Evolutionary conservation across 1,140 invertebrate genomes (phyloP), one percentile per base, ranked within the genome.

Genomic region (Micrasema longulum): DNA sequence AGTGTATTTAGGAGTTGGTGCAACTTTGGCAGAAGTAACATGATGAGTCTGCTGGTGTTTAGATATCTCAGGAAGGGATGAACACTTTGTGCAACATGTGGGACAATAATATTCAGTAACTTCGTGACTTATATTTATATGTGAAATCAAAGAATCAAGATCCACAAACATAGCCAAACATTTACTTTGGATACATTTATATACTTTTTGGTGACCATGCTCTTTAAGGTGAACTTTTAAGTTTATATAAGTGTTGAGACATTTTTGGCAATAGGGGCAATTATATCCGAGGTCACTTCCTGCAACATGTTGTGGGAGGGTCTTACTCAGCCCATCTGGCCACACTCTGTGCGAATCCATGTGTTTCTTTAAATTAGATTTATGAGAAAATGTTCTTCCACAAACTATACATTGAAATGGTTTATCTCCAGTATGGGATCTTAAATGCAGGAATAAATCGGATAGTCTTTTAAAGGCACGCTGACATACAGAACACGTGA

Each of bases 81-180:
- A 77, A 77, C 89, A 89, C 69, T 79, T 78, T 65, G 85, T 84
- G 45, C 79, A 81, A 75, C 89, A 91, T 62, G 86, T 78, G 74
- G 89, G 87, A 77, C 89, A 91, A 11, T 82, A 76, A 77, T 89
- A 90, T 20, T 81, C 79, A 77, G 87, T 81, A 48, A 84, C 83
- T 22, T 79, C 78, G 77, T 82, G 79, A 57, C 23, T 18, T 41
- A 3, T 47, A 45, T 76, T 71, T 5, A 81, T 73, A 73, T 81
- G 80, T 12, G 77, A 50, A n/a, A 80, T 48, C 23, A 81, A 75
- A n/a, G 26, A 53, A 48, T 78, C 78, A 38, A 80, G 53, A 60
- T 73, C 76, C 6, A 76, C 73, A 75, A 72, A 79, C 68, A 77
- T 78, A 12, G 66, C 63, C 35, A 57, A 69, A 53, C 80, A 81